Percentiles rank a stretch among this genome's conserved stretches.
phyloP scores from a whole-genome alignment of 2,113 vertebrate species.

The Hoplias malabaricus region DNA sequence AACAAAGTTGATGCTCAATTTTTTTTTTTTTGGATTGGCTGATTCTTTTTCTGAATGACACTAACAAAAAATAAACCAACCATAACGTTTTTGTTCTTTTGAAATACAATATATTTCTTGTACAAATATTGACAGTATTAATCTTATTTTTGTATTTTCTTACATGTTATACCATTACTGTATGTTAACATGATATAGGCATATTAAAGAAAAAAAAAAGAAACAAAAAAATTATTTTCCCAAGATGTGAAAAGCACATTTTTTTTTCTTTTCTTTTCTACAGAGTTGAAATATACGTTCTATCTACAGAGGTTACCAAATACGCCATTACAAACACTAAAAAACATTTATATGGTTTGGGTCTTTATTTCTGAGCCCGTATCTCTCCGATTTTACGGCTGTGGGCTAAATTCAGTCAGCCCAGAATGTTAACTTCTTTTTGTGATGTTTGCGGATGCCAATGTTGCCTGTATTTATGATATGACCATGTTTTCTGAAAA shows the following conservation, averaged over 20 bases:
- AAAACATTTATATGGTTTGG: conserved; percentile 67
- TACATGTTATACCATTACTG: conserved; percentile 97
- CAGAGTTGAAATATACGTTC: conserved; percentile 79
- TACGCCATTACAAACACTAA: conserved; percentile 84
- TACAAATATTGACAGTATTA: conserved; percentile 99
- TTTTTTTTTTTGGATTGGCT: conserved; percentile 75
- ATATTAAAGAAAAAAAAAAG: conserved; percentile 72
- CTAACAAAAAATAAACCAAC: conserved; percentile 68
- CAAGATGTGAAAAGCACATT: conserved; percentile 87
- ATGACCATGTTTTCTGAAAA: conserved; percentile 87
- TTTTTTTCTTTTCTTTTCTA: conserved; percentile 80
- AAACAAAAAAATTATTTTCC: conserved; percentile 68
- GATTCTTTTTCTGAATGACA: conserved; percentile 68
- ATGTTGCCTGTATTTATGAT: conserved; percentile 93
- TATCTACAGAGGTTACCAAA: conserved; percentile 89
- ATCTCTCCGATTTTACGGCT: conserved; percentile 77
- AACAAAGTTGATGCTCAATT: conserved; percentile 80
- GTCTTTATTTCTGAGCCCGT: conserved; percentile 68
- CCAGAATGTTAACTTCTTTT: conserved; percentile 81
- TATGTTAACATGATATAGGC: conserved; percentile 86
- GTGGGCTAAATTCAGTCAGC: conserved; percentile 77
- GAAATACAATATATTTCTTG: conserved; percentile 93
- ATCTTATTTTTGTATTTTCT: conserved; percentile 99
- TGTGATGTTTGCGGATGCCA: conserved; percentile 89
- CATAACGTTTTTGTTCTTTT: conserved; percentile 72